Conservation (phyloP, 2,888 invertebrate species). For the Ptilodon capucinus region DNA sequence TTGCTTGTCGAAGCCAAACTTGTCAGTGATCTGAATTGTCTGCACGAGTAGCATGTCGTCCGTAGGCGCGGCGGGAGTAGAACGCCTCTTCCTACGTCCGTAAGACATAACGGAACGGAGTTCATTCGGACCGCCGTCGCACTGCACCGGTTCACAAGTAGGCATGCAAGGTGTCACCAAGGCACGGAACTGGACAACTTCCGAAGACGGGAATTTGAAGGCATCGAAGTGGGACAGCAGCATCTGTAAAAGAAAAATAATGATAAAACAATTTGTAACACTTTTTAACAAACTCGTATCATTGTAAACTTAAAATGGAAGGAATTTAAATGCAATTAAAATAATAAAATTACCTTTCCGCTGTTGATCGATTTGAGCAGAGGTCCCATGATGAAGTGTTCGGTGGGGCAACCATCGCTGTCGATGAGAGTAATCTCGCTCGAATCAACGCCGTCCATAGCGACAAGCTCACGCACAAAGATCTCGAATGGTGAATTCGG, state of each 20-base stretch:
- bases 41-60: constrained; percentile 94
- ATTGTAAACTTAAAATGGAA: neutral
- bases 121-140: constrained; percentile 93
- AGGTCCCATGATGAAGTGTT: constrained; percentile 96
- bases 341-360: constrained; percentile 86
- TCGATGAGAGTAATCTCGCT: constrained; percentile 96
- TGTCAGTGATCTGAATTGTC: constrained; percentile 95
- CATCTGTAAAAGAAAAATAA: constrained; percentile 77
- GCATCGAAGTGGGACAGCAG: constrained; percentile 96
- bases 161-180: constrained; percentile 97
- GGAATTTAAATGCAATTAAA: neutral
- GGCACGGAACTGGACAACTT: constrained; percentile 97
- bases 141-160: constrained; percentile 95
- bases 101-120: constrained; percentile 91
- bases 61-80: constrained; percentile 80
- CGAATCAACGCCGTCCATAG: constrained; percentile 96
- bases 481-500: constrained; percentile 97
- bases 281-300: neutral
- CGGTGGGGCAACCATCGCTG: constrained; percentile 95
- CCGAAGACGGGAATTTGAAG: constrained; percentile 97
- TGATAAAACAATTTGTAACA: neutral
- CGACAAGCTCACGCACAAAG: constrained; percentile 96
- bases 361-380: constrained; percentile 91
- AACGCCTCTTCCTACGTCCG: constrained; percentile 91
- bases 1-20: constrained; percentile 92